phyloP scores from a whole-genome alignment of 2,113 vertebrate genomes.

The Prochilodus magdalenae region DNA sequence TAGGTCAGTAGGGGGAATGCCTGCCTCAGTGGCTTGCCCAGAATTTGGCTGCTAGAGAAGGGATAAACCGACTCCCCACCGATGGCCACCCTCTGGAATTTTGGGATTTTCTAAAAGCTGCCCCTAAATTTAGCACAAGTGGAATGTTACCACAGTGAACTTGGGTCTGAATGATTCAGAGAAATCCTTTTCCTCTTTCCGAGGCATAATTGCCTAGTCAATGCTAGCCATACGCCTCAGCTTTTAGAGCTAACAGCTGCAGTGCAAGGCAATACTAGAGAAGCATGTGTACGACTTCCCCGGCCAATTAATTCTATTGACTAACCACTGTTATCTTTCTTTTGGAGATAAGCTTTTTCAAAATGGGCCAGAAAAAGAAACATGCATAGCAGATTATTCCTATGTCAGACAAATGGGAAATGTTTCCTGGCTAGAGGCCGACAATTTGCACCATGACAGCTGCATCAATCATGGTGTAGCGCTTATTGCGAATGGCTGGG shows the following conservation, averaged over 20 bases:
- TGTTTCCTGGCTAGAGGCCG: not conserved
- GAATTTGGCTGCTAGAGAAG: not conserved
- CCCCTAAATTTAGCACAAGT: not conserved
- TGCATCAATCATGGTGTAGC: not conserved
- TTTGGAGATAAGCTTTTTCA: not conserved
- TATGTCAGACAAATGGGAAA: not conserved
- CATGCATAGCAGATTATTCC: not conserved
- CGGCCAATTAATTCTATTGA: not conserved
- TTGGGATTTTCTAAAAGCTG: slow-evolving; percentile 36
- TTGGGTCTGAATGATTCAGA: slow-evolving; percentile 11
- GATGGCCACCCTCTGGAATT: slow-evolving; percentile 21
- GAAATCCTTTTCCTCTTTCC: slow-evolving; percentile 1
- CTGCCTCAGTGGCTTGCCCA: not conserved
- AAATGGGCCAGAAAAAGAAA: not conserved
- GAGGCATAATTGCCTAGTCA: not conserved
- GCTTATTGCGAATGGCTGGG: not conserved
- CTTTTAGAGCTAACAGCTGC: not conserved
- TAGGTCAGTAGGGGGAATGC: slow-evolving; percentile 2
- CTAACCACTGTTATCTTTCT: not conserved
- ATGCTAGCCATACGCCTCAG: not conserved
- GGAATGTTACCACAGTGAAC: not conserved
- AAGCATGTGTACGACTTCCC: not conserved
- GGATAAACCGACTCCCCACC: slow-evolving; percentile 22
- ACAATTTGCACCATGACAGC: not conserved
- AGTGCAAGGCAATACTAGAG: not conserved